Conservation (phyloP, 2,797 vertebrate genomes). For the Enteromius radiatus region DNA sequence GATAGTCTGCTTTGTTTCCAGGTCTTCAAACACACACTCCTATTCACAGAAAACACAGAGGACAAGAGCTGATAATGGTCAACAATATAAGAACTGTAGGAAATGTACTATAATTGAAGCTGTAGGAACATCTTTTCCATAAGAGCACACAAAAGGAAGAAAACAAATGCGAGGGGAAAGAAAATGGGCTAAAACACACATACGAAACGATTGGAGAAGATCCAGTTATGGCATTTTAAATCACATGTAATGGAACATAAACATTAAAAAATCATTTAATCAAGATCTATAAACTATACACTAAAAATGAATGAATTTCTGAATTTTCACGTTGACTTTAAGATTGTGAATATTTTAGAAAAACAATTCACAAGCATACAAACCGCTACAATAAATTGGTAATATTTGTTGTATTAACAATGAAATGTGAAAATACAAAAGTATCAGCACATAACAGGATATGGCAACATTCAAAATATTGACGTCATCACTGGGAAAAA, state of each 20-base stretch:
- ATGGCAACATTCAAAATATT: not conserved
- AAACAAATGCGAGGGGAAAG: not conserved
- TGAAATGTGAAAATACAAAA: not conserved
- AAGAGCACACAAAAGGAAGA: not conserved
- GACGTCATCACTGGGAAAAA: not conserved
- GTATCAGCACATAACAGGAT: not conserved
- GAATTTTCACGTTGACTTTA: not conserved
- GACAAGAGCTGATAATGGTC: not conserved
- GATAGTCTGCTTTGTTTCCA: conserved; percentile 87
- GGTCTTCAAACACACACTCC: conserved; percentile 92
- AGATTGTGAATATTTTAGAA: not conserved
- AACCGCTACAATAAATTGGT: not conserved
- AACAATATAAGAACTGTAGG: not conserved
- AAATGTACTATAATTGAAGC: conserved; percentile 2
- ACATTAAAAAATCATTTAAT: not conserved
- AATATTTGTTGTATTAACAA: no score
- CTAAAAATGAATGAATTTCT: not conserved
- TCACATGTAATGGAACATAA: not conserved
- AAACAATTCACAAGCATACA: not conserved
- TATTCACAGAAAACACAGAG: conserved; percentile 65
- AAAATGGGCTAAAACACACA: not conserved
- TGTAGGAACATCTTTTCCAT: not conserved
- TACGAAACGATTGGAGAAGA: not conserved
- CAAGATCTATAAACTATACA: not conserved
- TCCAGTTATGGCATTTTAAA: not conserved